Evolutionary conservation across 2,113 vertebrate species (phyloP).

Genomic region (Brachyhypopomus gauderio): DNA sequence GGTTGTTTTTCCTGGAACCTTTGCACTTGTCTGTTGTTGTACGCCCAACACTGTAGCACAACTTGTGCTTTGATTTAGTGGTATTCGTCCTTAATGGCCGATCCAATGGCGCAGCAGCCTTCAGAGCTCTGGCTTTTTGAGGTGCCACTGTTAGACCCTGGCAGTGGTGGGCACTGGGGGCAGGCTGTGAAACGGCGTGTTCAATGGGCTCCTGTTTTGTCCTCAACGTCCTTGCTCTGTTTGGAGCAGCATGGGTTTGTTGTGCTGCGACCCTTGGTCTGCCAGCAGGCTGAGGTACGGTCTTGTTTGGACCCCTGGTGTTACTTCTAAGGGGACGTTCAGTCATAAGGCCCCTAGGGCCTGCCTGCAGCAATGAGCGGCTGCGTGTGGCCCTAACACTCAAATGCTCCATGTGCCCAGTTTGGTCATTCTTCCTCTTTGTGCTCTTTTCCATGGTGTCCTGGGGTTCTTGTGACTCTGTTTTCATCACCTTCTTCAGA

Average conservation of each 20-base stretch:
- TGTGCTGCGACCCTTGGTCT: slow-evolving; percentile 13
- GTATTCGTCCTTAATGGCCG: slow-evolving; percentile 29
- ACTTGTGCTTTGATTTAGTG: slow-evolving; percentile 51
- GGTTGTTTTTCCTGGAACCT: slow-evolving; percentile 34
- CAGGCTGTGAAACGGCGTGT: slow-evolving; percentile 60
- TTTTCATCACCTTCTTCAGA: slow-evolving; percentile 64
- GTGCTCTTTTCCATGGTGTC: slow-evolving; percentile 31
- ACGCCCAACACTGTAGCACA: slow-evolving; percentile 65
- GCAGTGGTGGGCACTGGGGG: slow-evolving; percentile 1
- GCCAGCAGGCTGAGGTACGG: slow-evolving; percentile 63
- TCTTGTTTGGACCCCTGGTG: slow-evolving; percentile 43
- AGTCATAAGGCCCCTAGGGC: background rate
- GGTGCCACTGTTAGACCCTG: slow-evolving; percentile 2
- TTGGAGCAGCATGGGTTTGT: slow-evolving; percentile 14
- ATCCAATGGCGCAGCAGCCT: slow-evolving; percentile 45
- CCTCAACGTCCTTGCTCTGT: slow-evolving; percentile 51
- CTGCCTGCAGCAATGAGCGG: slow-evolving; percentile 60
- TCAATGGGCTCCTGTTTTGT: slow-evolving; percentile 71
- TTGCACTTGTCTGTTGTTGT: slow-evolving; percentile 51
- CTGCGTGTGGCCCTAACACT: slow-evolving; percentile 71
- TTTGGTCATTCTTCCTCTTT: slow-evolving; percentile 53
- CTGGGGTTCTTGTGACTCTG: slow-evolving; percentile 51
- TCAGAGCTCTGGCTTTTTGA: slow-evolving; percentile 34
- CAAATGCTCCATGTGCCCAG: slow-evolving; percentile 50
- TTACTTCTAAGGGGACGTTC: slow-evolving; percentile 27